Evolutionary conservation across 1,140 invertebrate species (phyloP), one percentile per base, ranked within the genome.

Genomic region (Trichogramma pretiosum): DNA sequence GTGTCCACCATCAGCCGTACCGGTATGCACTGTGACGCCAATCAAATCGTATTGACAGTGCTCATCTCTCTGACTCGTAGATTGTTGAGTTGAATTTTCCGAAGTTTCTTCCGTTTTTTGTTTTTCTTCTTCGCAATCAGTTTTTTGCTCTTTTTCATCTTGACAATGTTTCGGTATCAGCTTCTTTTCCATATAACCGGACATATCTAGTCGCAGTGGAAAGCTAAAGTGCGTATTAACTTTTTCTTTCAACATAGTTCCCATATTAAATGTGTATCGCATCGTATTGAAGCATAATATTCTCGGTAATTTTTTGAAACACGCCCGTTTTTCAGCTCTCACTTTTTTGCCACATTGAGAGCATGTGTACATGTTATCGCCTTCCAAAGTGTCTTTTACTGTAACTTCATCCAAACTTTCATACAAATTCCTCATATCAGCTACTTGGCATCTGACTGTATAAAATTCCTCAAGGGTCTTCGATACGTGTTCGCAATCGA

Each of bases 141-240:
- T 51, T 24, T 68, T 59, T 7, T 70, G 67, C 28, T 74, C 72
- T 3, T 50, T 72, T 16, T 75, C 75, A 61, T 72, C 83, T 68
- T 85, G 80, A 63, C 87, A 87, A 55, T 89, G 85, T 22, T 88
- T 85, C 0, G 87, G 86, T 80, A 96, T 92, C 0, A 96, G 71
- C 59, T 91, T 89, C 63, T 91, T 89, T 63, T 96, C 93, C 49
- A 95, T 87, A 63, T 96, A 97, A 13, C 87, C 85, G 1, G 87
- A 85, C 93, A 97, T 96, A 63, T 95, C 91, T 1, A 96, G 72
- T 38, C 84, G 73, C 63, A 95, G 77, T 0, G 93, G 93, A 71
- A 96, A 97, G n/a, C 91, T 94, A 64, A 96, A 97, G 61, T 95
- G 92, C 0, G 92, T 96, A 66, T 96, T 96, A 0, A 96, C 91